A percentile compares a stretch with the other conserved stretches of the same genome.
Evolutionary conservation across 2,888 invertebrate species (phyloP).

Genomic region (Spodoptera exigua): DNA sequence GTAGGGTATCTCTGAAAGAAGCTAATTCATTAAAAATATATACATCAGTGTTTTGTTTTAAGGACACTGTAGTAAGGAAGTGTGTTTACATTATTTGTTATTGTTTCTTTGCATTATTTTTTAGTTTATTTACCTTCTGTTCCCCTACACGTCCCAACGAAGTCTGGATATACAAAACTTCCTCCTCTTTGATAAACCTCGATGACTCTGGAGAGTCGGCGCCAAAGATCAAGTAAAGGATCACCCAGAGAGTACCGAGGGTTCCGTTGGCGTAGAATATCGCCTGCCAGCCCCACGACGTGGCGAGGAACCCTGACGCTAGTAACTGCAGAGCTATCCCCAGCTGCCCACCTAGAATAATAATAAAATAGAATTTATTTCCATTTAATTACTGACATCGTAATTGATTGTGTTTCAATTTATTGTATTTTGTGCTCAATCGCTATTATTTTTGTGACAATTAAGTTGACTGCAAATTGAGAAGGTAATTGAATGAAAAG

Average conservation of each 20-base stretch:
- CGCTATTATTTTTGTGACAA: conserved; percentile 9
- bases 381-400: conserved; percentile 2
- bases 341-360: conserved; percentile 91
- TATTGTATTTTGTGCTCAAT: conserved; percentile 18
- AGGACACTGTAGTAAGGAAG: too few species aligned
- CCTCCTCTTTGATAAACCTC: conserved; percentile 90
- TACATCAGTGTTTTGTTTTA: too few species aligned
- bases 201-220: conserved; percentile 91
- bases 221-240: conserved; percentile 90
- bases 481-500: conserved; percentile 22
- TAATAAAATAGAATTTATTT: conserved; percentile 20
- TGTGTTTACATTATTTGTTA: background rate
- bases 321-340: conserved; percentile 94
- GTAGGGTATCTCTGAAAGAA: conserved; percentile 84
- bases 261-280: conserved; percentile 93
- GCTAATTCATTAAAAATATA: too few species aligned
- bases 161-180: conserved; percentile 91
- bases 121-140: conserved; percentile 69
- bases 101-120: background rate
- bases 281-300: conserved; percentile 92
- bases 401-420: conserved; percentile 23
- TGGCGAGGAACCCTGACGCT: conserved; percentile 92
- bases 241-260: conserved; percentile 90
- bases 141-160: conserved; percentile 79
- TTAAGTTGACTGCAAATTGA: conserved; percentile 13